Percentiles rank a stretch among this genome's conserved stretches.
Evolutionary conservation across 2,797 vertebrate genomes (phyloP).

Genomic region (Myripristis jacobus): DNA sequence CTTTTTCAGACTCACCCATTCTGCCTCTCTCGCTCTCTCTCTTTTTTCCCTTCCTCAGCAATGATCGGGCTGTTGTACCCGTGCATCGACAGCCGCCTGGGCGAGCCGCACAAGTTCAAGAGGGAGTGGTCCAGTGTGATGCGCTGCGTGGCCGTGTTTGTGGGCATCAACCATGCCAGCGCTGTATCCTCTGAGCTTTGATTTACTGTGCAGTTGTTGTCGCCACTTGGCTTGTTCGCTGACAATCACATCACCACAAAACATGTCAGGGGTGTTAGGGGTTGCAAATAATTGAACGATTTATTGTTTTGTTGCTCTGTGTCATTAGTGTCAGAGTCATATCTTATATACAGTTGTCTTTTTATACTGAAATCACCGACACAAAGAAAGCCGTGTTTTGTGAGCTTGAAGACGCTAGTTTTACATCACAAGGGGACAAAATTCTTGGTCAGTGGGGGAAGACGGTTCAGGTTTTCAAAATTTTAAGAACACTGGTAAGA

Average conservation of each 20-base stretch:
- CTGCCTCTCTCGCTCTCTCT: not conserved
- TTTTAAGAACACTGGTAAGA: too few relatives aligned
- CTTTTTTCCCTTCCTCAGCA: constrained; percentile 75
- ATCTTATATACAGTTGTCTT: too few relatives aligned
- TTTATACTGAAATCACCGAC: too few relatives aligned
- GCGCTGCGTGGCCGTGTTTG: constrained; percentile 97
- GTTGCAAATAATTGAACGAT: not conserved
- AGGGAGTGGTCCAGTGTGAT: constrained; percentile 98
- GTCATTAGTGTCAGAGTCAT: too few relatives aligned
- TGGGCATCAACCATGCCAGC: constrained; percentile 98
- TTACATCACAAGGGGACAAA: not conserved
- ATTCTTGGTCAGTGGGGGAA: not conserved
- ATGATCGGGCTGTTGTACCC: constrained; percentile 94
- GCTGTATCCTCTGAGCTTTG: constrained; percentile 90
- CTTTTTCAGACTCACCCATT: not conserved
- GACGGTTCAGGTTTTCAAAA: not conserved
- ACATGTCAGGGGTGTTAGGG: not conserved
- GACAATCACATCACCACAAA: not conserved
- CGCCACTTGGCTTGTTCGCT: not conserved
- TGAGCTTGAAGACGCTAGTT: not conserved
- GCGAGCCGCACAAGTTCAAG: constrained; percentile 97
- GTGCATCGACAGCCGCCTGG: constrained; percentile 93
- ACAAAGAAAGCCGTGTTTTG: not conserved
- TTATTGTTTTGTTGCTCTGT: not conserved
- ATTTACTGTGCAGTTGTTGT: not conserved